Percentiles rank a stretch among this genome's conserved stretches.
phyloP scores from a whole-genome alignment of 2,113 vertebrate species.

The Arothron firmamentum region DNA sequence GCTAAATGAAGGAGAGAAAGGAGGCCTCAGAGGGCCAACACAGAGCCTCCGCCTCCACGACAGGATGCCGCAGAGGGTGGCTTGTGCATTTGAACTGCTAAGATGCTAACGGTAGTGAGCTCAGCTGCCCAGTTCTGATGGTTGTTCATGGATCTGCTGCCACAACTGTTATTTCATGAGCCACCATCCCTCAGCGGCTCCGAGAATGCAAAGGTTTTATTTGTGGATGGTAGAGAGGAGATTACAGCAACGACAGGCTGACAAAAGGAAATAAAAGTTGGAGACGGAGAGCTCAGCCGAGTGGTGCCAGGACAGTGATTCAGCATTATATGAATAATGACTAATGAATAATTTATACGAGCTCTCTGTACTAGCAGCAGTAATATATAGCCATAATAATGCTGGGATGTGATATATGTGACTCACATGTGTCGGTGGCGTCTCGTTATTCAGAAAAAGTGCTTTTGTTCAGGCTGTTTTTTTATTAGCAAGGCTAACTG shows the following conservation, averaged over 20 bases:
- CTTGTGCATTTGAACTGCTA: too few relatives aligned
- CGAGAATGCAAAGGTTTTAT: background rate
- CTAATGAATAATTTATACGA: slow-evolving; percentile 53
- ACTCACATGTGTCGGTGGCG: slow-evolving; percentile 36
- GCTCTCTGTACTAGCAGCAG: slow-evolving; percentile 39
- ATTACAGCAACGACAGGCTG: slow-evolving; percentile 12
- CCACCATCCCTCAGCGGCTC: slow-evolving; percentile 12
- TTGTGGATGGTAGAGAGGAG: slow-evolving; percentile 26
- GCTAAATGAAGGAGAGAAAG: too few relatives aligned
- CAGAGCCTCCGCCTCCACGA: too few relatives aligned
- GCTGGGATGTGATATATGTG: slow-evolving; percentile 48
- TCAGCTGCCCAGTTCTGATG: too few relatives aligned
- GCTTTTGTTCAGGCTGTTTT: slow-evolving; percentile 7
- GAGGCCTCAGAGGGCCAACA: too few relatives aligned
- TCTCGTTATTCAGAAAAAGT: slow-evolving; percentile 41
- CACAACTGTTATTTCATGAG: background rate
- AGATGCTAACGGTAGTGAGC: too few relatives aligned
- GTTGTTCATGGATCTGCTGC: too few relatives aligned
- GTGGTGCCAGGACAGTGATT: slow-evolving; percentile 44
- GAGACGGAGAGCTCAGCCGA: slow-evolving; percentile 6
- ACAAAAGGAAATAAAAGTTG: slow-evolving; percentile 20
- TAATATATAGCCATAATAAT: slow-evolving; percentile 54
- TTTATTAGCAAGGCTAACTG: too few relatives aligned
- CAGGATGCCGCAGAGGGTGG: too few relatives aligned
- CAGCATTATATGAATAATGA: slow-evolving; percentile 54